Evolutionary conservation across 2,888 invertebrate genomes (phyloP).

Genomic region (Celastrina argiolus): DNA sequence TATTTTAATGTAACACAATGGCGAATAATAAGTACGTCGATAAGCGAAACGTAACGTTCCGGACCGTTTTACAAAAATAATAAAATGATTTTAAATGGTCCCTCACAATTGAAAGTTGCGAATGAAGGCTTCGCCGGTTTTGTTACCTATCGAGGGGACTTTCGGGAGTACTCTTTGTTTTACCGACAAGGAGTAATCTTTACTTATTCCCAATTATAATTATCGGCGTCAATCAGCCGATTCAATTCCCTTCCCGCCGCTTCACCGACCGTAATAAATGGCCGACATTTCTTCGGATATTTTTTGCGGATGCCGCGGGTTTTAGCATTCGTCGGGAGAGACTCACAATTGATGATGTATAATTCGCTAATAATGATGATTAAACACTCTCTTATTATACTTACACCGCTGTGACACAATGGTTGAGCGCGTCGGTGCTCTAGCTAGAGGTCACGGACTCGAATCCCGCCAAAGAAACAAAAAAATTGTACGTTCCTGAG

Average conservation of each 20-base stretch:
- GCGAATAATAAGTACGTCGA: background rate
- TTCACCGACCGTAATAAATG: constrained; percentile 13
- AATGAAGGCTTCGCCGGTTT: constrained; percentile 27
- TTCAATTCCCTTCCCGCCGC: constrained; percentile 17
- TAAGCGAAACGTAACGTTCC: constrained; percentile 68
- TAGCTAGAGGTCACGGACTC: too few species aligned
- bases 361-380: constrained; percentile 9
- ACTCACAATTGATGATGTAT: constrained; percentile 7
- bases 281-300: constrained; percentile 16
- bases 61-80: constrained; percentile 47
- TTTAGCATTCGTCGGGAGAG: background rate
- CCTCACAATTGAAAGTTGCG: constrained; percentile 32
- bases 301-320: constrained; percentile 1
- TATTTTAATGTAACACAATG: constrained; percentile 1
- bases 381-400: background rate
- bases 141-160: constrained; percentile 24
- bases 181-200: constrained; percentile 26
- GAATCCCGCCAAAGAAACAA: too few species aligned
- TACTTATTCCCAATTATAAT: constrained; percentile 29
- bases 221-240: constrained; percentile 28
- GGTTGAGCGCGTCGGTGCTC: too few species aligned
- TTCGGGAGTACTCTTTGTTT: constrained; percentile 28
- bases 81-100: constrained; percentile 42
- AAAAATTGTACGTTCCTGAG: too few species aligned
- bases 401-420: too few species aligned